Conservation (phyloP, 2,888 invertebrate species). For the Penaeus monodon region DNA sequence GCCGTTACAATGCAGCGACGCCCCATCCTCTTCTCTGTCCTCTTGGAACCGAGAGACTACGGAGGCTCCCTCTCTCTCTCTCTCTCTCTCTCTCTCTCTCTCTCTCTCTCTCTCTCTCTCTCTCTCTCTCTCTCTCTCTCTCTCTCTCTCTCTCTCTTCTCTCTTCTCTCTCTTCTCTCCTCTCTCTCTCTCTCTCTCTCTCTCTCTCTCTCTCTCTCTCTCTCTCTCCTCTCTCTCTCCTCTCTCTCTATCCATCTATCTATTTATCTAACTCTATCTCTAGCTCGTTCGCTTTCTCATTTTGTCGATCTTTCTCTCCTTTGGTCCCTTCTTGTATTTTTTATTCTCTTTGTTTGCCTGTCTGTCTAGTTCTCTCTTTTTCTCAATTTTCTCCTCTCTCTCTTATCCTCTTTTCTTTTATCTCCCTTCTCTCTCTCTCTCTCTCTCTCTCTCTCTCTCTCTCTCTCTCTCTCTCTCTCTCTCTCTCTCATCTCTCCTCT, state of each 20-base stretch:
- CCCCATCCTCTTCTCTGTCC: background rate
- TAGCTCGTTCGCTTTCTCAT: no score
- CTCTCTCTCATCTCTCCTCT: no score
- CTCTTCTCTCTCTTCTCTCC: background rate
- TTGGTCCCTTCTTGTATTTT: no score
- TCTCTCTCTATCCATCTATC: no score
- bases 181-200: background rate
- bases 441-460: no score
- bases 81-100: background rate
- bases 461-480: no score
- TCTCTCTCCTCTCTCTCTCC: background rate
- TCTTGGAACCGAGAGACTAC: background rate
- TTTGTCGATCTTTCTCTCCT: no score
- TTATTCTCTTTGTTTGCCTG: background rate
- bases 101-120: background rate
- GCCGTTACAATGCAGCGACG: no score
- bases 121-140: constrained; percentile 19
- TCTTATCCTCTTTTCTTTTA: no score
- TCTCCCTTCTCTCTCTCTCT: no score
- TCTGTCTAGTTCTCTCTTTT: background rate
- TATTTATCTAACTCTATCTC: no score
- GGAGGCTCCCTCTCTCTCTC: background rate
- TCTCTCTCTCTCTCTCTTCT: background rate
- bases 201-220: background rate
- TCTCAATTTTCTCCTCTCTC: no score